phyloP scores from a whole-genome alignment of 2,113 vertebrate genomes.

The Thryonomys swinderianus region DNA sequence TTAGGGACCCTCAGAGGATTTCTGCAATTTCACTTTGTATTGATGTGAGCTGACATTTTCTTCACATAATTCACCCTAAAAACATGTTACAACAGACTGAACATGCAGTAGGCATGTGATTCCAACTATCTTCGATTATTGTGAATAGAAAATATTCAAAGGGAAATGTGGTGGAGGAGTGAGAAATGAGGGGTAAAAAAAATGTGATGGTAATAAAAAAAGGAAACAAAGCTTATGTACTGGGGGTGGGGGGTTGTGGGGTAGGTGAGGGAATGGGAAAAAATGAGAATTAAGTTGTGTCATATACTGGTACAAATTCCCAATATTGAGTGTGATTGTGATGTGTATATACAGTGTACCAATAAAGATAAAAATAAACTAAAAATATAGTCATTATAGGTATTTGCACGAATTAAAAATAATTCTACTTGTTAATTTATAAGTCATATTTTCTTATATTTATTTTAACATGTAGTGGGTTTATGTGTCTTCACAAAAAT shows the following conservation, averaged over 20 bases:
- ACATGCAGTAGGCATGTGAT: neutral
- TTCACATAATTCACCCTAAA: neutral
- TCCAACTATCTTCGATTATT: neutral
- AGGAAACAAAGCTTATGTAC: no score
- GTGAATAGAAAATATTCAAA: no score
- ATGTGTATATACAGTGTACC: no score
- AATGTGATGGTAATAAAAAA: no score
- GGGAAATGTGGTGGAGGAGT: no score
- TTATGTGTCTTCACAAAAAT: neutral
- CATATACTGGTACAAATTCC: no score
- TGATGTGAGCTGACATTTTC: neutral
- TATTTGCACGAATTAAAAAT: neutral
- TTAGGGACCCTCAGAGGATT: neutral
- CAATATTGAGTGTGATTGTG: no score
- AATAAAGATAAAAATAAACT: no score
- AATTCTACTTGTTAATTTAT: neutral
- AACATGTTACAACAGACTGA: neutral
- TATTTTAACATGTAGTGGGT: neutral
- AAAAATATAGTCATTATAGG: neutral
- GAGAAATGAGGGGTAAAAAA: no score
- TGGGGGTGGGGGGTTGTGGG: no score
- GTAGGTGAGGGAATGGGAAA: no score
- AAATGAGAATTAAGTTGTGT: no score
- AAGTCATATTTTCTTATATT: neutral
- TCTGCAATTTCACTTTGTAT: neutral